Evolutionary conservation across 2,113 vertebrate genomes (phyloP), one percentile per base, ranked within the genome.

Genomic region (Anthoscopus minutus): DNA sequence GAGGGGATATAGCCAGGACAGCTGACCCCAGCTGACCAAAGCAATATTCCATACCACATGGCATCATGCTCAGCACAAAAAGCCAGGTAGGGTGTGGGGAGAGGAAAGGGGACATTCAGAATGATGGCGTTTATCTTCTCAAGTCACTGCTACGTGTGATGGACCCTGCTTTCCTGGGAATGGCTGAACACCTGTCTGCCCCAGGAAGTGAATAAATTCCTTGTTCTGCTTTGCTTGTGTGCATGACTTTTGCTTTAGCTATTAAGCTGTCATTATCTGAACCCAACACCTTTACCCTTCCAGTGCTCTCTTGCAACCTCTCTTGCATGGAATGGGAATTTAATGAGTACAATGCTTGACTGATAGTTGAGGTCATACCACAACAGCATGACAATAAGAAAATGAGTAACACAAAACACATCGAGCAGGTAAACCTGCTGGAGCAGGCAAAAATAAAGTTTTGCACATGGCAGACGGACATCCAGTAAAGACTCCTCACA

Each of bases 71-170:
- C 47, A 11, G 38, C 17, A 47, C 54, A 54, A 76, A 76, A 20
- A 67, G 7, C 20, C 48, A 9, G 17, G 11, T 10, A 37, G 21
- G 11, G 12, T 4, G 1, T 15, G 22, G 18, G 27, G 6, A 35
- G 44, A 76, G 21, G 31, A 67, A 9, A 61, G 6, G 9, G 12
- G 25, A 42, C 25, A 16, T 23, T 31, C 40, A 76, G 47, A 76
- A 58, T 76, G 11, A 48, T 54, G 24, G 20, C 14, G 15, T 48
- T 61, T 66, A 38, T 54, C 54, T 54, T 61, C 47, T 31, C 25
- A 48, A 42, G 47, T 54, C 48, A 48, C 17, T 37, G 54, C 25
- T 22, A 15, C 1, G 2, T 0, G 0, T 27, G 21, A 76, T 40
- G 47, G 31, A 54, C 21, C n/a, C 47, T 69, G 25, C 27, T 47